Base-by-base conservation (phyloP, 1,140 invertebrate species). In the Chrysoperla carnea region DNA sequence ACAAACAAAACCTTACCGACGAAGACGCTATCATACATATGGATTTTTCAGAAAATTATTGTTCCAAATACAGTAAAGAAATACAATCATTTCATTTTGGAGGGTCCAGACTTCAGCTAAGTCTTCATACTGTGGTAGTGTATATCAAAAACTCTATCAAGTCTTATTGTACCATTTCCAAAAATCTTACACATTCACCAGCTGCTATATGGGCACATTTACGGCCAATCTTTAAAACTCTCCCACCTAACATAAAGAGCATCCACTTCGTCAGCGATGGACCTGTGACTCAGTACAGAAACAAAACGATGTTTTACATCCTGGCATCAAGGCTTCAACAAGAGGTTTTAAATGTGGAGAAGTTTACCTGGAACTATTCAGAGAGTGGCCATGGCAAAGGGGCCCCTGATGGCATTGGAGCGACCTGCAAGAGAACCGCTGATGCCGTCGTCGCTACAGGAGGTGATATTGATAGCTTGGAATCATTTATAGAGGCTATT, bases 351-450 rank as follows among this genome's bases (percentile, higher is more conserved):
- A 39, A 47, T 47, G 29, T 49, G 14, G 28, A 41, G 37, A 48
- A 50, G 12, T 56, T 47, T 36, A 49, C 46, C n/a, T 49, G 44
- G 64, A 66, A 66, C 44, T 69, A 58, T 48, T 50, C 48, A 33
- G 61, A 66, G 51, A 53, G 57, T 6, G 60, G 62, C 1, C 64
- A 67, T 50, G 63, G 62, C 6, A 69, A 67, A 50, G 61, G 60
- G 23, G 57, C 58, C 6, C 56, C 60, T 5, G 56, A 66, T 56
- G 61, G 61, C 27, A 51, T 66, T 37, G 64, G 62, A 28, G 62
- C 55, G 6, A 46, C 48, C 29, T 49, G 63, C 29, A 67, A 68
- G 49, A 51, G 56, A 55, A 55, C 50, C 15, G 56, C 56, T 2
- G 17, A 23, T 23, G 17, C 17, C 17, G 17, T 23, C 17, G 17